phyloP scores from a whole-genome alignment of 1,140 invertebrate species.

The Paraescarpia echinospica region DNA sequence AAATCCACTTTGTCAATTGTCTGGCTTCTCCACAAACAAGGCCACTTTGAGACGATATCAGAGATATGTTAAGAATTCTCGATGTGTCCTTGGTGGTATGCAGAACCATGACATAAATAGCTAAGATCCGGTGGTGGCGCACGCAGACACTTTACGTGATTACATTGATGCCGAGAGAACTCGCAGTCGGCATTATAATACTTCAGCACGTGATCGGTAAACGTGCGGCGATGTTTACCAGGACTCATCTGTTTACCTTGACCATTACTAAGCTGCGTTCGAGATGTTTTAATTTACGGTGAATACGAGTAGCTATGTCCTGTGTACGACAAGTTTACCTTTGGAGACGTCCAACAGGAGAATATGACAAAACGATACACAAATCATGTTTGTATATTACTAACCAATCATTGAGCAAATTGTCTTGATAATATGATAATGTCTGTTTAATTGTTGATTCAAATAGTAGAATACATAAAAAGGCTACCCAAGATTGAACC shows the following conservation, averaged over 20 bases:
- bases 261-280: background rate
- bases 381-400: too few relatives aligned
- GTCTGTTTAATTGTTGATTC: too few relatives aligned
- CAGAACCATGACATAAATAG: background rate
- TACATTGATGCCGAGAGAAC: background rate
- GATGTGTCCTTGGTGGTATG: background rate
- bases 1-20: too few relatives aligned
- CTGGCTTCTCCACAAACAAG: background rate
- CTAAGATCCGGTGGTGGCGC: background rate
- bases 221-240: background rate
- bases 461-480: too few relatives aligned
- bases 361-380: too few relatives aligned
- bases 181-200: background rate
- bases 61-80: background rate
- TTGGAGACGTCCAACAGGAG: too few relatives aligned
- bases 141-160: background rate
- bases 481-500: too few relatives aligned
- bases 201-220: background rate
- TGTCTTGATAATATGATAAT: too few relatives aligned
- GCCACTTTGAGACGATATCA: background rate
- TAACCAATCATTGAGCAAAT: too few relatives aligned
- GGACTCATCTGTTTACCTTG: background rate
- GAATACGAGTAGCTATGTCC: too few relatives aligned
- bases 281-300: too few relatives aligned
- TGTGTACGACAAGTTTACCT: too few relatives aligned